phyloP scores from a whole-genome alignment of 2,797 vertebrate genomes.

The Heteromormyrus szaboi region DNA sequence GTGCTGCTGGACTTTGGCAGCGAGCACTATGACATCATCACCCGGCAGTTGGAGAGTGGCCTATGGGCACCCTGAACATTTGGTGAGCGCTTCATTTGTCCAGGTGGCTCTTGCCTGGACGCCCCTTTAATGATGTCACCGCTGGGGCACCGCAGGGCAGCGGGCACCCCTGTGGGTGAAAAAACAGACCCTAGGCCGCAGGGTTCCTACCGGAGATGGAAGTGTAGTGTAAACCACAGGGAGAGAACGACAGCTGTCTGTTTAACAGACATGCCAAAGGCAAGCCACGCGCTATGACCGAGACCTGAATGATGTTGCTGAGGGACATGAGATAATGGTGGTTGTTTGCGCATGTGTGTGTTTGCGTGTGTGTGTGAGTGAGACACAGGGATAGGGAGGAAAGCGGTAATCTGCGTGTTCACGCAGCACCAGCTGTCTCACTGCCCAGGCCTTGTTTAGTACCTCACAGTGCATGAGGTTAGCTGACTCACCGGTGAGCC shows the following conservation, averaged over 20 bases:
- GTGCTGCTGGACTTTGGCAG: background rate
- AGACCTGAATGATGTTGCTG: background rate
- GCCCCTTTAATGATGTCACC: slow-evolving; percentile 22
- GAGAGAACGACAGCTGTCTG: background rate
- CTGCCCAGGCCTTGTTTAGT: background rate
- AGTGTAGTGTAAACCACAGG: background rate
- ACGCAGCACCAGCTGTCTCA: background rate
- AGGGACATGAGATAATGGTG: background rate
- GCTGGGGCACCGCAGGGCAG: slow-evolving; percentile 5
- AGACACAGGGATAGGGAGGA: background rate
- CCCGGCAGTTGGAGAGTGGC: slow-evolving; percentile 32
- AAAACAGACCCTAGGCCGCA: background rate
- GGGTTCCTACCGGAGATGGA: background rate
- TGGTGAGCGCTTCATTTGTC: slow-evolving; percentile 34
- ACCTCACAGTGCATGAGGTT: background rate
- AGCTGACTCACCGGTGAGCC: background rate
- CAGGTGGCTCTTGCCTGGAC: slow-evolving; percentile 32
- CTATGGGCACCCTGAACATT: slow-evolving; percentile 11
- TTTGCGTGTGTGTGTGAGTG: background rate
- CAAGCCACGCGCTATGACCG: background rate
- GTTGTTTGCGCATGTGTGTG: background rate
- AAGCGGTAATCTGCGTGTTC: background rate
- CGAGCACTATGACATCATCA: slow-evolving; percentile 41
- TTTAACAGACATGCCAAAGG: background rate
- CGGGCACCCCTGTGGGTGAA: background rate